phyloP scores from a whole-genome alignment of 1,140 invertebrate genomes.

The Microplitis demolitor region DNA sequence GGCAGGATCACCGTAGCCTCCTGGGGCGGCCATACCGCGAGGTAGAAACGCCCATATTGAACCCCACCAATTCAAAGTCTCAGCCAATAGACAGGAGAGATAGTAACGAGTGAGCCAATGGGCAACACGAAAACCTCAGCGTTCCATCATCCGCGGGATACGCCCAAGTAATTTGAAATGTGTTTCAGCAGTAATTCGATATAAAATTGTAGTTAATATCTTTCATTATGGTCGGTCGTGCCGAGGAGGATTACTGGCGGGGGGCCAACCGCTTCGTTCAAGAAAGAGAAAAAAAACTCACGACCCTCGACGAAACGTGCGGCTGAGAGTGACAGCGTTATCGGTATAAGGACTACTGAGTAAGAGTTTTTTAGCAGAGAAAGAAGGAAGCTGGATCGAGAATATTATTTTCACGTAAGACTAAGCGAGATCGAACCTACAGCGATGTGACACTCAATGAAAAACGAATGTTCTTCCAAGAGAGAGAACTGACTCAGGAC shows the following conservation, averaged over 20 bases:
- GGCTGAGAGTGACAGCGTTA: neutral
- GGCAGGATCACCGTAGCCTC: conserved; percentile 34
- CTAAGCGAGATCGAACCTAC: too few relatives aligned
- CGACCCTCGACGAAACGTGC: neutral
- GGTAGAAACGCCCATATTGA: conserved; percentile 41
- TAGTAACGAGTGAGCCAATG: conserved; percentile 42
- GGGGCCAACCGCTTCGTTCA: neutral
- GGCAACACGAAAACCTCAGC: conserved; percentile 26
- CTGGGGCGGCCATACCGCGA: conserved; percentile 56
- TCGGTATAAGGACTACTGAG: neutral
- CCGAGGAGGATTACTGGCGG: conserved; percentile 25
- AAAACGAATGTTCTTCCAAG: too few relatives aligned
- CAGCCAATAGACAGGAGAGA: conserved; percentile 38
- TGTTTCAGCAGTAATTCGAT: conserved; percentile 62
- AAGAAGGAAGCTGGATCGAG: too few relatives aligned
- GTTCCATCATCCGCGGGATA: conserved; percentile 34
- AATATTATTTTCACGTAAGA: too few relatives aligned
- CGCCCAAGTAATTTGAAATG: conserved; percentile 62
- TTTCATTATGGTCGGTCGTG: conserved; percentile 58
- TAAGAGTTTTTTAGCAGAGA: too few relatives aligned
- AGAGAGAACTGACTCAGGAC: too few relatives aligned
- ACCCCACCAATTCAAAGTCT: conserved; percentile 19
- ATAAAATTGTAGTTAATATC: conserved; percentile 65
- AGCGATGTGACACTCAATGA: too few relatives aligned
- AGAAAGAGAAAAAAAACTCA: neutral